Percentiles rank a stretch among this genome's conserved stretches.
Evolutionary conservation across 2,888 invertebrate genomes (phyloP).

Genomic region (Pammene aurita): DNA sequence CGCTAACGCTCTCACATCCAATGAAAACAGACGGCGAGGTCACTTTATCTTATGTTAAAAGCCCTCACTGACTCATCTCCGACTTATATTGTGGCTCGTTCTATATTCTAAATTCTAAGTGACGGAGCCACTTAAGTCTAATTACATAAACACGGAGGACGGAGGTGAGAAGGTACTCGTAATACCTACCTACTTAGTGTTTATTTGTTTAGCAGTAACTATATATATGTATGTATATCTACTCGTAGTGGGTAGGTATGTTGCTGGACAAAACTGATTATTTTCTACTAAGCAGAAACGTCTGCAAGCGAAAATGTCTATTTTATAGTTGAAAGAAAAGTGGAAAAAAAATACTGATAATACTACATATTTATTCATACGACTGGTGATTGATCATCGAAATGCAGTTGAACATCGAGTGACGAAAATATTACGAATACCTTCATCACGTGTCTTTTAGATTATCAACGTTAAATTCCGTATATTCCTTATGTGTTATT

Average conservation of each 20-base stretch:
- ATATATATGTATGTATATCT: background rate
- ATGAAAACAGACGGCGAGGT: constrained; percentile 4
- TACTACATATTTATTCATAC: background rate
- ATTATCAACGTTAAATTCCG: background rate
- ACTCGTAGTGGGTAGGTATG: too few species aligned
- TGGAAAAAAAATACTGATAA: too few species aligned
- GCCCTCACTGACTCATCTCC: constrained; percentile 25
- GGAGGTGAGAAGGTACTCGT: constrained; percentile 3
- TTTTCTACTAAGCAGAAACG: too few species aligned
- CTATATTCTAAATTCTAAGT: constrained; percentile 16
- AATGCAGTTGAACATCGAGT: background rate
- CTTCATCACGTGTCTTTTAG: too few species aligned
- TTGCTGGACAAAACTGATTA: too few species aligned
- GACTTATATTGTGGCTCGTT: constrained; percentile 17
- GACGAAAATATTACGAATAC: too few species aligned
- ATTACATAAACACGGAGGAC: constrained; percentile 3
- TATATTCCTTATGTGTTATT: background rate
- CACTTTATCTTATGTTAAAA: constrained; percentile 15
- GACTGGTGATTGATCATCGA: background rate
- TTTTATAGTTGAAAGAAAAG: too few species aligned
- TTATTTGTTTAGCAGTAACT: background rate
- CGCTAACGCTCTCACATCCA: background rate
- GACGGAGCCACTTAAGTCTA: constrained; percentile 20
- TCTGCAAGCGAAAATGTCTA: too few species aligned
- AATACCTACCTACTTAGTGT: background rate